A percentile compares a stretch with the other conserved stretches of the same genome.
These are phyloP conservation scores for Helicoverpa armigera DNA, from an alignment of 1,140 invertebrate species.

Conservation along the genomic window DNA sequence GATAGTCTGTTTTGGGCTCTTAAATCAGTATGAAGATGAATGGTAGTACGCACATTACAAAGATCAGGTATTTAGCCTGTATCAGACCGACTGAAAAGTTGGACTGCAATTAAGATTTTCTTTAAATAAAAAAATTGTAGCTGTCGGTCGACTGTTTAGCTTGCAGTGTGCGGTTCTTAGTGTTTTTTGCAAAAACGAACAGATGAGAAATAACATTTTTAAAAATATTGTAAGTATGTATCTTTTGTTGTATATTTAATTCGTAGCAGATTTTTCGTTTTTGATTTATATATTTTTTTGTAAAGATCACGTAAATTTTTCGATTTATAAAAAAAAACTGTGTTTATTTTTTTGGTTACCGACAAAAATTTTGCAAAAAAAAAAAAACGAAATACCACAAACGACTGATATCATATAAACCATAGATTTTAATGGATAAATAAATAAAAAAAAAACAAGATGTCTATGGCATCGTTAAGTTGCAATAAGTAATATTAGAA, in stretches of 20 bases:
- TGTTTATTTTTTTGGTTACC: constrained; percentile 10
- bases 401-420: constrained; percentile 57
- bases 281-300: not conserved
- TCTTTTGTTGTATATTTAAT: not conserved
- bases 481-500: constrained; percentile 65
- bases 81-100: no score
- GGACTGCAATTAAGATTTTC: no score
- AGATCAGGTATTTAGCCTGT: no score
- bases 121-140: no score
- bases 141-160: no score
- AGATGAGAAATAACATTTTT: no score
- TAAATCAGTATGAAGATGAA: no score
- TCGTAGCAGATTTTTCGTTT: not conserved
- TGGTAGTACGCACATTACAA: no score
- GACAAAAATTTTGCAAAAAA: constrained; percentile 26
- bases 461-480: constrained; percentile 61
- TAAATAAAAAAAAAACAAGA: constrained; percentile 50
- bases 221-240: not conserved
- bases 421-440: constrained; percentile 49
- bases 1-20: no score
- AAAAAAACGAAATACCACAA: constrained; percentile 52
- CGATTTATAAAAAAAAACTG: not conserved
- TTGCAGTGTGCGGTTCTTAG: not conserved
- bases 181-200: constrained; percentile 16
- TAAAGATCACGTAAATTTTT: constrained; percentile 4